Conservation (phyloP, 2,797 vertebrate genomes). For the Trachurus trachurus region DNA sequence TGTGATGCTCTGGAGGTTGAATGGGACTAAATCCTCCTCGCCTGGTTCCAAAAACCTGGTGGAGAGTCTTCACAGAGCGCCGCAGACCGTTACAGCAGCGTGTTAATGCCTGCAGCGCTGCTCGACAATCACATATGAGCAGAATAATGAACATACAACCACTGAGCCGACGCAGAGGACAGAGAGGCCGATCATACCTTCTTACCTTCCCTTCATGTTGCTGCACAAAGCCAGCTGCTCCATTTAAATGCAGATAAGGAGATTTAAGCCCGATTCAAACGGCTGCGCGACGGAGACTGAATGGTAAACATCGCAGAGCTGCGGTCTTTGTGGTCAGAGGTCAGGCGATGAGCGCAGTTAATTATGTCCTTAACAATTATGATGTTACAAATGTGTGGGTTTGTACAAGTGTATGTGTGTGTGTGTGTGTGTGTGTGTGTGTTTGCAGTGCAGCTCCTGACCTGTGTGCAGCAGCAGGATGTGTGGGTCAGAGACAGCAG, state of each 20-base stretch:
- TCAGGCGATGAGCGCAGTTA: conserved; percentile 6
- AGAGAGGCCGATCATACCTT: neutral
- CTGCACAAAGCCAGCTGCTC: neutral
- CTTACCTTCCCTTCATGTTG: neutral
- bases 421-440: conserved; percentile 1
- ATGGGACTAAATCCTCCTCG: neutral
- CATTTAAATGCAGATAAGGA: conserved; percentile 6
- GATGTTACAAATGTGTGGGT: neutral
- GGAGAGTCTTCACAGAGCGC: neutral
- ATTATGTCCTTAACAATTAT: conserved; percentile 21
- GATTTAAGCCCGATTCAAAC: neutral
- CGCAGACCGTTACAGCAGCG: neutral
- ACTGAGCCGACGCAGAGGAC: neutral
- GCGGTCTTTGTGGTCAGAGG: neutral
- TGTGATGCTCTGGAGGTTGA: neutral
- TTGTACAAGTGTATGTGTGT: neutral
- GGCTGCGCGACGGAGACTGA: neutral
- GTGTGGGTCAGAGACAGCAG: neutral
- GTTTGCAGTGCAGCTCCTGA: conserved; percentile 5
- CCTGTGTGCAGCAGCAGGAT: neutral
- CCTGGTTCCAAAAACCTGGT: neutral
- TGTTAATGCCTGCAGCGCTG: neutral
- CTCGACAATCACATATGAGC: neutral
- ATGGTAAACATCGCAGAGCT: neutral
- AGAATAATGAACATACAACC: neutral